These are phyloP conservation scores for Vidua chalybeata DNA, from an alignment of 2,113 vertebrate genomes.

Conservation along the genomic window DNA sequence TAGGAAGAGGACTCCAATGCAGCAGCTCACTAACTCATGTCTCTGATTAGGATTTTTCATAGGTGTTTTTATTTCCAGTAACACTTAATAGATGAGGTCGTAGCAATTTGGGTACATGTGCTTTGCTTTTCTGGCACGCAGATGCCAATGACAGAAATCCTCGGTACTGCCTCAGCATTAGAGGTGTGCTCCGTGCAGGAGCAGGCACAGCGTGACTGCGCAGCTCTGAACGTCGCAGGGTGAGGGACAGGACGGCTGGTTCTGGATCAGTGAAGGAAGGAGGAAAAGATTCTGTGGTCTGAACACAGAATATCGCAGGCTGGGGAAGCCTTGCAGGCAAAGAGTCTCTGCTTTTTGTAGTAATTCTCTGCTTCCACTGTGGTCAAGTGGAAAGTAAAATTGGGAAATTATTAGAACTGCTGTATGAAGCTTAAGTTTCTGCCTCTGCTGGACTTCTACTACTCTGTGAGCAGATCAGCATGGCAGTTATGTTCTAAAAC, in stretches of 20 bases:
- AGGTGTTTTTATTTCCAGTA: rapidly evolving
- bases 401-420: background rate
- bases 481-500: background rate
- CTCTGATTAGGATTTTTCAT: background rate
- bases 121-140: background rate
- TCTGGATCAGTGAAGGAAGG: background rate
- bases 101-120: rapidly evolving
- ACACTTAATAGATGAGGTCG: rapidly evolving
- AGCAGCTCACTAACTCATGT: background rate
- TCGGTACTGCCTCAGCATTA: background rate
- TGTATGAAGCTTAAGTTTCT: background rate
- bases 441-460: background rate
- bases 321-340: rapidly evolving
- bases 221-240: rapidly evolving
- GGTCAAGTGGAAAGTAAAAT: background rate
- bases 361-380: background rate
- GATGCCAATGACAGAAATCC: background rate
- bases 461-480: background rate
- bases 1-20: background rate
- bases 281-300: background rate
- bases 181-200: background rate
- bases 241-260: no score
- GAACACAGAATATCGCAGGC: rapidly evolving
- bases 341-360: background rate
- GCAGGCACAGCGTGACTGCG: rapidly evolving